phyloP scores from a whole-genome alignment of 2,888 invertebrate genomes.

The Drosophila ezoana region DNA sequence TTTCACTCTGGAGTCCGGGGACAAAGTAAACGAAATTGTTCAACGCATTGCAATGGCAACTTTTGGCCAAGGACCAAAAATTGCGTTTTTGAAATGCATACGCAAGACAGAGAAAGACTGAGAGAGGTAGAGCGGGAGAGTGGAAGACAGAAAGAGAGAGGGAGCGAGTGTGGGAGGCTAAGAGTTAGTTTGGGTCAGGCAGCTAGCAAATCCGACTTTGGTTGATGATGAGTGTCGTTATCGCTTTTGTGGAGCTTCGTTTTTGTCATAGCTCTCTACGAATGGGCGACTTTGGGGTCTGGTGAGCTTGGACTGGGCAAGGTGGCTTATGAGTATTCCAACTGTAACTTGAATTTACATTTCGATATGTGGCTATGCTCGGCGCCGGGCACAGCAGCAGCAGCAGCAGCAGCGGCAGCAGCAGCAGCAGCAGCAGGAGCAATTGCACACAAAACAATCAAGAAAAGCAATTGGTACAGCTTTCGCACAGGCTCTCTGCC shows the following conservation, averaged over 20 bases:
- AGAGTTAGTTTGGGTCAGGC: conserved; percentile 38
- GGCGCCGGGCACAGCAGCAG: conserved; percentile 14
- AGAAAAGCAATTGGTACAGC: conserved; percentile 70
- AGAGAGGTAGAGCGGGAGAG: background rate
- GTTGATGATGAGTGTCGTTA: conserved; percentile 81
- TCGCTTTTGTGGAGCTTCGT: conserved; percentile 75
- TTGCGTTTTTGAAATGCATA: conserved; percentile 74
- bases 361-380: conserved; percentile 68
- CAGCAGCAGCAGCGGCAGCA: conserved; percentile 22
- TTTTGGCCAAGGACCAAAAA: conserved; percentile 62
- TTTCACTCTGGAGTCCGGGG: conserved; percentile 38
- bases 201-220: conserved; percentile 74
- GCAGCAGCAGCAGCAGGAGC: conserved; percentile 28
- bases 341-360: conserved; percentile 71
- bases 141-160: background rate
- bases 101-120: conserved; percentile 11
- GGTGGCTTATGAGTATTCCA: conserved; percentile 46
- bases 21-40: conserved; percentile 70
- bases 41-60: conserved; percentile 54
- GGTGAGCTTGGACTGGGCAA: background rate
- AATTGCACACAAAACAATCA: conserved; percentile 69
- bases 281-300: conserved; percentile 10
- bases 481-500: conserved; percentile 20
- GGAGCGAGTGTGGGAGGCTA: conserved; percentile 19
- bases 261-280: conserved; percentile 57